Conservation (phyloP, 1,140 invertebrate species). For the Cyphomyrmex costatus region DNA sequence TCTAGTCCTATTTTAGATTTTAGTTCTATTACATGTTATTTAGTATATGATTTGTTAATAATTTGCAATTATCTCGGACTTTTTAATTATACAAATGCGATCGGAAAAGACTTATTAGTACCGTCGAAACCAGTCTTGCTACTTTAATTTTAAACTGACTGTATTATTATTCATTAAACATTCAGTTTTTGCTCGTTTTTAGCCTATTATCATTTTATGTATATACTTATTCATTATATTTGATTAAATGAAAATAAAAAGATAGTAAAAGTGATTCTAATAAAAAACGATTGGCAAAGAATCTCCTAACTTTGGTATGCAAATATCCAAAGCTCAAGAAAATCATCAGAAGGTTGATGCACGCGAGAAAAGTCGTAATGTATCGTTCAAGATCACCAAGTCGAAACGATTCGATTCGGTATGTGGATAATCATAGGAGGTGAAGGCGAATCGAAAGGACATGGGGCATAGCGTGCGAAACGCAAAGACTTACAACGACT, state of each 20-base stretch:
- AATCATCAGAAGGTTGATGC: background rate
- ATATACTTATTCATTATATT: background rate
- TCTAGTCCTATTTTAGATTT: too few relatives aligned
- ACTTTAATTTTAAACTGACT: too few relatives aligned
- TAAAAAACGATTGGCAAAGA: background rate
- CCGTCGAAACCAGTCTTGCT: too few relatives aligned
- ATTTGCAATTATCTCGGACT: too few relatives aligned
- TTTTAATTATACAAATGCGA: too few relatives aligned
- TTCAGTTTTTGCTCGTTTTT: too few relatives aligned
- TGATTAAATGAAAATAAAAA: background rate
- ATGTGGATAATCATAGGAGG: slow-evolving; percentile 57
- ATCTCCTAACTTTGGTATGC: background rate
- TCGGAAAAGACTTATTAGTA: too few relatives aligned
- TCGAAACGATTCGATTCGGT: slow-evolving; percentile 70
- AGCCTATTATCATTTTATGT: too few relatives aligned
- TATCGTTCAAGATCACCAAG: slow-evolving; percentile 64
- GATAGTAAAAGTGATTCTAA: too few relatives aligned
- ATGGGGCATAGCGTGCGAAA: slow-evolving; percentile 23
- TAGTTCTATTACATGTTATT: too few relatives aligned
- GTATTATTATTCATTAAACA: too few relatives aligned
- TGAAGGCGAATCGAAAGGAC: slow-evolving; percentile 29
- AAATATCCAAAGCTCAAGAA: background rate
- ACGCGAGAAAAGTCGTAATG: slow-evolving; percentile 64
- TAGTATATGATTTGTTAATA: too few relatives aligned
- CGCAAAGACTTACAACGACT: background rate